Percentiles rank a stretch among this genome's conserved stretches.
Conservation (phyloP, 2,888 invertebrate genomes). For the Rhagophthalmus giganteus region DNA sequence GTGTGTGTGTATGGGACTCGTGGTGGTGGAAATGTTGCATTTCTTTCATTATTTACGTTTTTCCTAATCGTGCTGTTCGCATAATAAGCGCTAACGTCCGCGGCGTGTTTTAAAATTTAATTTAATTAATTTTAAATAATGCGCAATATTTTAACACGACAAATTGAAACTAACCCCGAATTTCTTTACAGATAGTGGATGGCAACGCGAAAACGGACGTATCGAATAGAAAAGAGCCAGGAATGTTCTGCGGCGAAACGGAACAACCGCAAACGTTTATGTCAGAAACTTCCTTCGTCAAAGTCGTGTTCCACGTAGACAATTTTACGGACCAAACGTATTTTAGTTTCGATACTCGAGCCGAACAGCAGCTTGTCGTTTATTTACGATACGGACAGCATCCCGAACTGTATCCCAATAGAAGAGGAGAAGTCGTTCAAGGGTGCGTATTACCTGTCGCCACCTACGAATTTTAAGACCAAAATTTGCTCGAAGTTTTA, state of each 20-base stretch:
- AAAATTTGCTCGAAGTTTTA: too few species aligned
- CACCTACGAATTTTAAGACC: too few species aligned
- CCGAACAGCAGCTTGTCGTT: conserved; percentile 89
- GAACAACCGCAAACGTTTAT: conserved; percentile 94
- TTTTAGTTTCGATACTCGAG: conserved; percentile 83
- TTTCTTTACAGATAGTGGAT: conserved; percentile 76
- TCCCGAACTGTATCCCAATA: conserved; percentile 88
- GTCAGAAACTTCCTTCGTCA: conserved; percentile 91
- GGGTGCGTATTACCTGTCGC: too few species aligned
- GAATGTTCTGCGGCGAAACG: conserved; percentile 90
- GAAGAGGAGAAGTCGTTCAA: conserved; percentile 84
- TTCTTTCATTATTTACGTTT: too few species aligned
- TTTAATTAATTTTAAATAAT: background rate
- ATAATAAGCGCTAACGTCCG: too few species aligned
- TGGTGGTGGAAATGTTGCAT: too few species aligned
- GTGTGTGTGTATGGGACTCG: too few species aligned
- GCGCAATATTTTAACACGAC: background rate
- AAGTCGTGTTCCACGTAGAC: conserved; percentile 87
- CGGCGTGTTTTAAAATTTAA: background rate
- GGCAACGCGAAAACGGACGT: conserved; percentile 89
- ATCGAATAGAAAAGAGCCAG: conserved; percentile 84
- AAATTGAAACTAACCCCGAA: background rate
- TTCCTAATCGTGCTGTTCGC: too few species aligned
- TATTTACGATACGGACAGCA: conserved; percentile 91
- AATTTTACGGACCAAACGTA: conserved; percentile 92